Evolutionary conservation across 2,113 vertebrate species (phyloP), one percentile per base, ranked within the genome.

Genomic region (Salvator merianae): DNA sequence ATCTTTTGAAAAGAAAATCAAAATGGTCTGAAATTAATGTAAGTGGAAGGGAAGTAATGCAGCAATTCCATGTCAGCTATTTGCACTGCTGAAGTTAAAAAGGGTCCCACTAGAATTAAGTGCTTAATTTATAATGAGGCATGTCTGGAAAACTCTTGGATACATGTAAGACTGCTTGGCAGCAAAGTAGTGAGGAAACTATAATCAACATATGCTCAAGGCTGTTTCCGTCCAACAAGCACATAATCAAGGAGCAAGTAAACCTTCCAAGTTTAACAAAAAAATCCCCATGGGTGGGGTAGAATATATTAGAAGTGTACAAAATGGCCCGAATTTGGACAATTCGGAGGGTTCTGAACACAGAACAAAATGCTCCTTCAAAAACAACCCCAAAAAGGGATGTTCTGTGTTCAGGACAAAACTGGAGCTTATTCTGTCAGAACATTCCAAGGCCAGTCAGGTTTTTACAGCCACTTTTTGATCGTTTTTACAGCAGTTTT

Each of bases 21-120:
- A 85, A 85, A 79, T 63, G 77, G 55, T 65, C n/a, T 65, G 40
- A 79, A 79, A 85, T 66, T 72, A 85, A 85, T 65, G 70, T 71
- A n/a, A 68, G 81, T 79, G 53, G 76, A 83, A 90, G 90, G 86
- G 87, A 66, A 82, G 75, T 76, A 91, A 89, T 2, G 93, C 93
- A 96, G 93, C 93, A 95, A 95, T 94, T 93, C 83, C 92, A 72
- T 90, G 94, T 89, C 93, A 96, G 95, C 92, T 91, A 91, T 82
- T 87, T 80, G 50, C 70, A 2, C 0, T 5, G 7, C 76, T 59
- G 55, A 59, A 43, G 65, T 68, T 59, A 88, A 32, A 66, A 74
- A 73, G 59, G 80, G 81, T 38, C 30, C 38, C n/a, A 26, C 6
- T 26, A 76, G 0, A 87, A 18, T 40, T 59, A 59, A 81, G n/a